These are phyloP conservation scores for Elysia crispata DNA, from an alignment of 2,888 invertebrate genomes.

Conservation along the genomic window DNA sequence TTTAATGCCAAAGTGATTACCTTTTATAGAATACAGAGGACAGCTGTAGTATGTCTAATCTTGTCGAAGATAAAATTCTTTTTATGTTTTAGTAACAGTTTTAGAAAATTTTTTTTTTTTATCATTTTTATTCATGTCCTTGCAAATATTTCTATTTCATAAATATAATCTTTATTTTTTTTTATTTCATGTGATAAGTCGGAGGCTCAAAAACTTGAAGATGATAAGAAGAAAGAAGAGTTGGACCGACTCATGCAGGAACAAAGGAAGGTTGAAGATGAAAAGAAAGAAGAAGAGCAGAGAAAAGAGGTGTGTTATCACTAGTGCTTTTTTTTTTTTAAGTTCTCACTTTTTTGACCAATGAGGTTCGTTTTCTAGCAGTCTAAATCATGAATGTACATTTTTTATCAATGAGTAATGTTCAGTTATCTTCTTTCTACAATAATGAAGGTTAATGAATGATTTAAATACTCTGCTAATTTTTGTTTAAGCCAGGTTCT, in stretches of 20 bases:
- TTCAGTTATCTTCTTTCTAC: too few relatives aligned
- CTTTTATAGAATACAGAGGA: neutral
- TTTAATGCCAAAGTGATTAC: neutral
- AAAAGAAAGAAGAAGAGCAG: conserved; percentile 85
- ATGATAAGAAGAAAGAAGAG: conserved; percentile 53
- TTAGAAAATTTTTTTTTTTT: neutral
- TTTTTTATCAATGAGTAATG: too few relatives aligned
- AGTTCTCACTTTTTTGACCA: too few relatives aligned
- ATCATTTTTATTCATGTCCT: too few relatives aligned
- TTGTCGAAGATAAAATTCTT: neutral
- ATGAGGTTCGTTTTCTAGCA: too few relatives aligned
- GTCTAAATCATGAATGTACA: too few relatives aligned
- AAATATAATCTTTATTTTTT: neutral
- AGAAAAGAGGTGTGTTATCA: conserved; percentile 83
- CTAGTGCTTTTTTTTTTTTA: too few relatives aligned
- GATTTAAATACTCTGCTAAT: neutral
- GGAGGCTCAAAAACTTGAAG: conserved; percentile 49
- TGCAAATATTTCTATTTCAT: neutral
- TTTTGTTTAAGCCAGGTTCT: neutral
- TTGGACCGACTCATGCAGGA: conserved; percentile 88
- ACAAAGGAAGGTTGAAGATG: conserved; percentile 81
- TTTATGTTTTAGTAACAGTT: neutral
- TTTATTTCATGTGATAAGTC: conserved; percentile 37
- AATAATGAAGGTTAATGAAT: too few relatives aligned
- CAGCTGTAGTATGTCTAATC: neutral